Base-by-base conservation (phyloP, 2,113 vertebrate genomes). In the Glaucidium brasilianum region DNA sequence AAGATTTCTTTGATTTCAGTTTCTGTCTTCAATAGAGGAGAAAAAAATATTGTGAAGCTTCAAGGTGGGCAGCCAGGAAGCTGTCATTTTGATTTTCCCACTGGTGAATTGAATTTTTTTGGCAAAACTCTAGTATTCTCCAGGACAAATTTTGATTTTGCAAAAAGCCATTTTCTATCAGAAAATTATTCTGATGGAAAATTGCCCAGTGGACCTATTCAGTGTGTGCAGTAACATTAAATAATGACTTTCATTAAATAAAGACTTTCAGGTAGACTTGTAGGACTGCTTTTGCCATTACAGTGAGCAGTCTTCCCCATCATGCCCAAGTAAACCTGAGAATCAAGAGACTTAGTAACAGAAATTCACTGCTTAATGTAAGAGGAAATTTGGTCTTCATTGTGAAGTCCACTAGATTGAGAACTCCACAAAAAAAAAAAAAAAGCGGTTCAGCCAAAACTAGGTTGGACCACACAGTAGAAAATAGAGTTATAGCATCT, bases 231-330 rank as follows among this genome's bases (percentile, higher is more conserved):
- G 92, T 1, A 76, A 45, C 30, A 9, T 9, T 5, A 47, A 94
- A 43, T 11, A 30, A 34, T 45, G n/a, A n/a, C n/a, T n/a, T n/a
- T n/a, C n/a, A n/a, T n/a, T n/a, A n/a, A n/a, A n/a, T n/a, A 4
- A 23, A 77, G 68, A 16, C 74, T 71, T 86, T 35, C 83, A 80
- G 91, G 73, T 72, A 76, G 76, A 39, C 50, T 68, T 62, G 15
- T 32, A 64, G 55, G 52, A 27, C 91, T 95, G 91, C 71, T 94
- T 82, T 90, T 94, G 84, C 77, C 88, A 90, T 90, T 34, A 85
- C 34, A 27, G 79, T 17, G 63, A 91, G 58, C 10, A 62, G 30
- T 21, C 35, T 53, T 75, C 85, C 15, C 52, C 77, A 26, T 22
- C 20, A 23, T 0, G 12, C 20, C 21, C 41, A 56, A 69, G 58